Conservation (phyloP, 2,797 vertebrate genomes). For the Muscicapa striata region DNA sequence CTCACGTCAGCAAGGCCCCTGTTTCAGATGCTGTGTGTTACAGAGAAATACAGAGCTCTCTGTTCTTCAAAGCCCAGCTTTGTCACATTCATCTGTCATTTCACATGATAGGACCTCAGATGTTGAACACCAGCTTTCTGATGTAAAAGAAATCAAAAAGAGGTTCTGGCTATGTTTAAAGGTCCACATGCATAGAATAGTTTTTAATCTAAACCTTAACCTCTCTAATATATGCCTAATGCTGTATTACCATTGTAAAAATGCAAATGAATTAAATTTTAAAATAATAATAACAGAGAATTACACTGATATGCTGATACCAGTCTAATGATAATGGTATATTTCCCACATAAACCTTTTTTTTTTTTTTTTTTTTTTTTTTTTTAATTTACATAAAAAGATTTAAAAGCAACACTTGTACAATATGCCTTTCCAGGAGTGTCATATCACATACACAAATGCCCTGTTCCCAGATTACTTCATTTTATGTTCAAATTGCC, state of each 20-base stretch:
- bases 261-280: background rate
- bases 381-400: background rate
- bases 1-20: background rate
- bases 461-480: background rate
- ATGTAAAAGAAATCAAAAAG: background rate
- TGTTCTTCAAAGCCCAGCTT: background rate
- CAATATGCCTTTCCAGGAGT: background rate
- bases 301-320: background rate
- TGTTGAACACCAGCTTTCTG: rapidly evolving
- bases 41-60: background rate
- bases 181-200: background rate
- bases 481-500: background rate
- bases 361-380: background rate
- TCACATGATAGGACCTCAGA: background rate
- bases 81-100: background rate
- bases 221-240: background rate
- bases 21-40: background rate
- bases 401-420: background rate
- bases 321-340: background rate
- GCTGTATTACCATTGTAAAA: background rate
- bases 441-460: background rate
- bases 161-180: background rate
- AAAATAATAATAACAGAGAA: background rate
- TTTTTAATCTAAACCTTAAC: background rate
- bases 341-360: background rate